Evolutionary conservation across 2,797 vertebrate genomes (phyloP).

Genomic region (Otolemur crassicaudatus): DNA sequence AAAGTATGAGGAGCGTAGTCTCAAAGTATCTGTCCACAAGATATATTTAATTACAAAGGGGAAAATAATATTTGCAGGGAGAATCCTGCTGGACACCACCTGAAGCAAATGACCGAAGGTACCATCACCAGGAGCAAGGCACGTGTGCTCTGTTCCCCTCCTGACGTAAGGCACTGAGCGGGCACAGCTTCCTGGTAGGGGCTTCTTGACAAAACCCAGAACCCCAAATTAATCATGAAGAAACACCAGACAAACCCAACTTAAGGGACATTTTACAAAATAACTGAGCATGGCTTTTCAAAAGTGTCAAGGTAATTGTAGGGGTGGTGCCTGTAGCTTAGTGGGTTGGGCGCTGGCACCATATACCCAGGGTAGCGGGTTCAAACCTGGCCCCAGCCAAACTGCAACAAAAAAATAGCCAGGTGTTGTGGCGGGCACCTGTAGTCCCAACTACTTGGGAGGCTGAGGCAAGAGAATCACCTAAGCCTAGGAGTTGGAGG

Average conservation of each 20-base stretch:
- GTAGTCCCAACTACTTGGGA: no score
- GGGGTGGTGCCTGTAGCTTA: no score
- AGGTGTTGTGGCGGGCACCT: no score
- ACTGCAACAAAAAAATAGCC: no score
- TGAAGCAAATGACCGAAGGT: background rate
- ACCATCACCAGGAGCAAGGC: background rate
- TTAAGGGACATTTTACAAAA: background rate
- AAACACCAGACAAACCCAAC: background rate
- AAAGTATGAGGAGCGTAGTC: background rate
- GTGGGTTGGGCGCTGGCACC: no score
- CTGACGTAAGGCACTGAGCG: background rate
- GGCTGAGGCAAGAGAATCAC: no score
- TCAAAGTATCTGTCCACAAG: background rate
- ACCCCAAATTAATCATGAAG: background rate
- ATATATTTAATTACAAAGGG: background rate
- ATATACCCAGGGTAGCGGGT: no score
- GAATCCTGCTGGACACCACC: background rate
- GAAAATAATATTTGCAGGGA: background rate
- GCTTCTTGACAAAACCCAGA: background rate
- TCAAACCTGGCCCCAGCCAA: no score
- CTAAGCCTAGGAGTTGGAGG: no score
- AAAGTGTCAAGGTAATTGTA: background rate
- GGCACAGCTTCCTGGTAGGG: background rate
- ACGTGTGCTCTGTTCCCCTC: accelerated
- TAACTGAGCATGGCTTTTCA: background rate